phyloP scores from a whole-genome alignment of 2,113 vertebrate species.

The Girardinichthys multiradiatus region DNA sequence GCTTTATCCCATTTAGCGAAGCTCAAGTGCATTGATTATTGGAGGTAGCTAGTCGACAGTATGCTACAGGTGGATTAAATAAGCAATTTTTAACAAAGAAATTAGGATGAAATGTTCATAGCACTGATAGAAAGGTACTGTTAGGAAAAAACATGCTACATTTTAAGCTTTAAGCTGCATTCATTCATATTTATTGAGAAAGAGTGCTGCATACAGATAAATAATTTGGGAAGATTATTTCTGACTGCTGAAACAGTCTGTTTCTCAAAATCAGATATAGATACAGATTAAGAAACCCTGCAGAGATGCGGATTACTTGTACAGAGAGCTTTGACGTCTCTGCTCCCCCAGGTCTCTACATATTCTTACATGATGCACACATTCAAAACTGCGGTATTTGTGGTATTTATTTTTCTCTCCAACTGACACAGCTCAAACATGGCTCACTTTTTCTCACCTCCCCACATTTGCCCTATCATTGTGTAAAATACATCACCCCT shows the following conservation, averaged over 20 bases:
- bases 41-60: slow-evolving; percentile 26
- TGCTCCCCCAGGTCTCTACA: slow-evolving; percentile 22
- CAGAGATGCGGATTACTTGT: slow-evolving; percentile 58
- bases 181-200: slow-evolving; percentile 33
- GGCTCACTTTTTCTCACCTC: slow-evolving; percentile 63
- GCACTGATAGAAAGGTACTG: slow-evolving; percentile 3
- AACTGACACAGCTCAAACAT: slow-evolving; percentile 46
- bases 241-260: slow-evolving; percentile 42
- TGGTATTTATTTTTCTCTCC: slow-evolving; percentile 62
- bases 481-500: slow-evolving; percentile 73
- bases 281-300: slow-evolving; percentile 52
- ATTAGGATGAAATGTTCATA: not conserved
- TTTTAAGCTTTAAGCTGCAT: slow-evolving; percentile 25
- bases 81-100: slow-evolving; percentile 9
- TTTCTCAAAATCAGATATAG: slow-evolving; percentile 52
- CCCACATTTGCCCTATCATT: slow-evolving; percentile 57
- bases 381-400: slow-evolving; percentile 36
- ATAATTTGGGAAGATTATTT: slow-evolving; percentile 44
- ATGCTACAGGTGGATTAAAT: slow-evolving; percentile 18
- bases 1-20: slow-evolving; percentile 45
- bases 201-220: slow-evolving; percentile 27
- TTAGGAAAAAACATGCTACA: slow-evolving; percentile 3
- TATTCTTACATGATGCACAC: slow-evolving; percentile 30
- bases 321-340: slow-evolving; percentile 29
- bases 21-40: slow-evolving; percentile 36